Evolutionary conservation across 2,797 vertebrate genomes (phyloP), one percentile per base, ranked within the genome.

Genomic region (Enteromius treurensis): DNA sequence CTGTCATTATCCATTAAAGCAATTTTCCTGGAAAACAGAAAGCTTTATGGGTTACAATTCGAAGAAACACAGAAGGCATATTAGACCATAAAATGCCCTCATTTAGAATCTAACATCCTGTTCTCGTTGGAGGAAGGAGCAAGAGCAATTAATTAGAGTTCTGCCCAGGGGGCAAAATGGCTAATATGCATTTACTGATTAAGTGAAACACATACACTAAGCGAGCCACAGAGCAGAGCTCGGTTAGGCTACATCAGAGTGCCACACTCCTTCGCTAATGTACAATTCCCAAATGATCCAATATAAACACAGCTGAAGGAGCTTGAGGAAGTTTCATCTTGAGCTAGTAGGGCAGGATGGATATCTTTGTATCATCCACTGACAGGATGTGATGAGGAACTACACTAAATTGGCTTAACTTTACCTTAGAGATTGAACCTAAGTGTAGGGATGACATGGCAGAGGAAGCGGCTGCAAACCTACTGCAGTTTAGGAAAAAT

Each of bases 171-270:
- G 84, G 90, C 85, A 79, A 85, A 89, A 88, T 68, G 81, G 87
- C 91, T 89, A 88, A 86, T 68, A 90, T 84, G 86, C 88, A 90
- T 92, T 93, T 80, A 83, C 80, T 85, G 81, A 83, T 85, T 83
- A 74, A 86, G 83, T 80, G 64, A 85, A 89, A 85, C 55, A 42
- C 21, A 26, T 79, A 68, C 42, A 55, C 85, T 87, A 84, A 86
- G 86, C 79, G 83, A 87, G 82, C 74, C 73, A 82, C 45, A 60
- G 85, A 34, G 37, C 26, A 79, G 79, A 75, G 19, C 79, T 53
- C 42, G 13, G 68, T 79, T 37, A 49, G 67, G 76, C 76, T 34
- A 51, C 51, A 64, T 70, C 37, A 34, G 51, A 77, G 37, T 32
- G 51, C 53, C 37, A 71, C n/a, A 32, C 75, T 83, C 40, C 67